phyloP scores from a whole-genome alignment of 2,113 vertebrate genomes.

The Excalfactoria chinensis region DNA sequence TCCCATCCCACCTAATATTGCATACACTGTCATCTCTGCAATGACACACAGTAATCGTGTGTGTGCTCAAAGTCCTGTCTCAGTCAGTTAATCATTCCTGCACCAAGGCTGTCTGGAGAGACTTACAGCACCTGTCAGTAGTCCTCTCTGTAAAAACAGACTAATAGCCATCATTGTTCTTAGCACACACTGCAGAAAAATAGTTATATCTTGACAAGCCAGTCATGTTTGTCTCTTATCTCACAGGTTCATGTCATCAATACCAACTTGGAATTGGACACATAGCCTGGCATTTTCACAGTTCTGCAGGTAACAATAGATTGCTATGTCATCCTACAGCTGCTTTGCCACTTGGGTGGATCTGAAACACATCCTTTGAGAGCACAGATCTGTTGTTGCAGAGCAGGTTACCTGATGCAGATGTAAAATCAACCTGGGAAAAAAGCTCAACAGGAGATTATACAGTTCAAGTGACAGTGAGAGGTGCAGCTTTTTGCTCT shows the following conservation, averaged over 20 bases:
- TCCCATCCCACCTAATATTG: not conserved
- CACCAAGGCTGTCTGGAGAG: not conserved
- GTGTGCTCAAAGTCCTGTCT: not conserved
- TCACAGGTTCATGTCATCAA: not conserved
- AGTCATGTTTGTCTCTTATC: not conserved
- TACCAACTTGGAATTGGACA: not conserved
- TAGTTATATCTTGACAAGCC: not conserved
- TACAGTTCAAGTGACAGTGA: not conserved
- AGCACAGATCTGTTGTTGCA: not conserved
- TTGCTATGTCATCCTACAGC: not conserved
- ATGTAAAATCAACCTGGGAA: not conserved
- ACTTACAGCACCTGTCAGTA: not conserved
- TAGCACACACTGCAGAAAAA: not conserved
- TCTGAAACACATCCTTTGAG: not conserved
- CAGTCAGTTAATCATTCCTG: slow-evolving; percentile 43
- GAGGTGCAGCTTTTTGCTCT: not conserved
- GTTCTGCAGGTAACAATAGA: not conserved
- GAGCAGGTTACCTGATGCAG: not conserved
- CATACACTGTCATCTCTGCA: not conserved
- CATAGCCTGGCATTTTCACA: not conserved
- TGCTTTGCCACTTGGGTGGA: not conserved
- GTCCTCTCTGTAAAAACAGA: not conserved
- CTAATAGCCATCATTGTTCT: not conserved
- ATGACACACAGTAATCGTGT: not conserved
- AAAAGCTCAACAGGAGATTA: not conserved